Base-by-base conservation (phyloP, 2,113 vertebrate genomes). In the Maccullochella peelii region DNA sequence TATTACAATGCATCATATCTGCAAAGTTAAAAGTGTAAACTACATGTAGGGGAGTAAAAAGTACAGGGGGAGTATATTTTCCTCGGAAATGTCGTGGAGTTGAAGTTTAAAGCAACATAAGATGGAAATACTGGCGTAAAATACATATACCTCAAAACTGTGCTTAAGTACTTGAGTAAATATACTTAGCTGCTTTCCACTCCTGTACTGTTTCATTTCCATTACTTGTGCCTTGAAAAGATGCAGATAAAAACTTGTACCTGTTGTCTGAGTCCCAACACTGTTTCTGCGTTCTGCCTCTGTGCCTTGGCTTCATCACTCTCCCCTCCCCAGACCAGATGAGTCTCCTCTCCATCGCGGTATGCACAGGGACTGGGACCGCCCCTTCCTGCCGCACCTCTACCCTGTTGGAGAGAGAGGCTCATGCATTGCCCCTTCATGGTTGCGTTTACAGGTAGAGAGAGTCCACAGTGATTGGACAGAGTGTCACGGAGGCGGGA, bases 251-350 rank as follows among this genome's bases (percentile, higher is more conserved):
- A 25, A 10, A 6, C 3, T 0, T 36, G 6, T 86, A 95, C 94
- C 92, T 99, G 97, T 75, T 96, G 96, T 73, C 95, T 94, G 67
- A 97, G 93, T 79, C 86, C 94, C 80, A 94, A 88, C 78, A 95
- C 88, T 0, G 95, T 93, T 21, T 95, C 95, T 42, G 89, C 79
- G 25, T 92, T 95, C 83, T 96, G 96, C 77, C 97, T 94, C 80
- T 97, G 97, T 1, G 93, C 96, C 91, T 95, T 95, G 36, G 93
- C 94, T 86, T 98, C 98, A 14, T 98, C 97, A 0, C 96, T 97
- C 92, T 98, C 91, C 0, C 95, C 93, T 50, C 87, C 92, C 92
- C 95, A 91, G 21, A 93, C 79, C 91, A 96, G 83, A 54, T 96
- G 95, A 47, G 82, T 77, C 5, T 97, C 96, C 49, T 98, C 97